Evolutionary conservation across 2,888 invertebrate genomes (phyloP).

Genomic region (Steromphala cineraria): DNA sequence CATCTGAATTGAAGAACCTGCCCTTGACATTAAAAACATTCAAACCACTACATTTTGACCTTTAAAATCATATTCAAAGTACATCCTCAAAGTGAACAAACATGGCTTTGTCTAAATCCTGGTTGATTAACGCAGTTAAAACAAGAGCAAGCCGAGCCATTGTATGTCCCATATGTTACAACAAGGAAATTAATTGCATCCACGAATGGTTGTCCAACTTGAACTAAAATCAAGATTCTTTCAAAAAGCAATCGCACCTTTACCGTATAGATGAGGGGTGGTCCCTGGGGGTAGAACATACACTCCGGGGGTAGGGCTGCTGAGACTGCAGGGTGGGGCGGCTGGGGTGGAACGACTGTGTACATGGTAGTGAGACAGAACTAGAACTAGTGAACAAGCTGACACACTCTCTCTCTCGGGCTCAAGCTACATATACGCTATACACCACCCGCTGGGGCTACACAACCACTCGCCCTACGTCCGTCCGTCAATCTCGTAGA

Average conservation of each 20-base stretch:
- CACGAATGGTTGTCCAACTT: neutral
- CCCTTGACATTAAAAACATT: too few relatives aligned
- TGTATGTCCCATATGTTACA: neutral
- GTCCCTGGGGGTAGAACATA: constrained; percentile 17
- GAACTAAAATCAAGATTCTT: neutral
- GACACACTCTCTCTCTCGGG: too few relatives aligned
- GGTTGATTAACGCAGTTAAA: too few relatives aligned
- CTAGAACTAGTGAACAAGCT: neutral
- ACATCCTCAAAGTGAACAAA: too few relatives aligned
- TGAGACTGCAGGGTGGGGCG: neutral
- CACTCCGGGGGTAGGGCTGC: neutral
- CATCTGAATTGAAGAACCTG: too few relatives aligned
- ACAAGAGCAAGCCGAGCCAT: neutral
- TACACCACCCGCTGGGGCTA: neutral
- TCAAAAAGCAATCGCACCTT: neutral
- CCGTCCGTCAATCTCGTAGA: neutral
- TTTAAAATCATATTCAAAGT: too few relatives aligned
- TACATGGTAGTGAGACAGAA: constrained; percentile 8
- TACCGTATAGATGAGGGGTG: constrained; percentile 12
- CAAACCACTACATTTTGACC: too few relatives aligned
- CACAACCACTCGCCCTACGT: neutral
- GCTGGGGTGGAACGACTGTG: constrained; percentile 18
- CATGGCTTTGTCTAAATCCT: too few relatives aligned
- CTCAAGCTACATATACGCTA: neutral
- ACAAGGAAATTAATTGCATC: neutral